Evolutionary conservation across 2,888 invertebrate species (phyloP), one percentile per base, ranked within the genome.

Genomic region (Synanthedon vespiformis): DNA sequence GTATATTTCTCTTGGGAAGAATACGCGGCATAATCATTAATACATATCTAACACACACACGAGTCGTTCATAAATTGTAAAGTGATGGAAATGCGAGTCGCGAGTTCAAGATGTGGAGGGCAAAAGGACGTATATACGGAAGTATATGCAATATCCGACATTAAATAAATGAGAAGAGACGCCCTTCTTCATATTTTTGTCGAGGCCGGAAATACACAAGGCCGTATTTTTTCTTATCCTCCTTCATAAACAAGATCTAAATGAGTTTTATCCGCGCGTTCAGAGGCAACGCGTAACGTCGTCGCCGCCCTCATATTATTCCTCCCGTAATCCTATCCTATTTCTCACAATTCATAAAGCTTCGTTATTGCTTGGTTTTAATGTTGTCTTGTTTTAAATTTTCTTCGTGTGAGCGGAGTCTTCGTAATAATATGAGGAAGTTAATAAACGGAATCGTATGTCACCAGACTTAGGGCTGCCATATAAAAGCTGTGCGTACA

Each of bases 21-120:
- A 66, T 54, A 61, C 62, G 61, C 60, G 59, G 58, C 60, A 68
- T 69, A 72, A 67, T 74, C 67, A 76, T 77, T 74, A 74, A 71
- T 72, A 73, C 71, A 72, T 72, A 78, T 70, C 64, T 63, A 58
- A 60, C 63, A 56, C 55, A 63, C 63, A 55, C 55, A 53, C 51
- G 61, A 58, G 58, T 57, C 56, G 62, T 74, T 67, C 66, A 58
- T 62, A 66, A 63, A 59, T 61, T 61, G 58, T 57, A 54, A 64
- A 57, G 53, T 58, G 62, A 48, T 12, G 18, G 16, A 16, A 12
- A 14, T 48, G 10, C 4, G 16, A 16, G 48, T 14, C 51, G 60
- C 55, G 53, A 51, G 53, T 51, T 49, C 52, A 53, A 53, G 56
- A 51, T 40, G 50, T 53, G 48, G 27, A 13, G 51, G 48, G 48